Percentiles rank a stretch among this genome's conserved stretches.
Conservation (phyloP, 2,797 vertebrate species). For the Rhinogobio ventralis region DNA sequence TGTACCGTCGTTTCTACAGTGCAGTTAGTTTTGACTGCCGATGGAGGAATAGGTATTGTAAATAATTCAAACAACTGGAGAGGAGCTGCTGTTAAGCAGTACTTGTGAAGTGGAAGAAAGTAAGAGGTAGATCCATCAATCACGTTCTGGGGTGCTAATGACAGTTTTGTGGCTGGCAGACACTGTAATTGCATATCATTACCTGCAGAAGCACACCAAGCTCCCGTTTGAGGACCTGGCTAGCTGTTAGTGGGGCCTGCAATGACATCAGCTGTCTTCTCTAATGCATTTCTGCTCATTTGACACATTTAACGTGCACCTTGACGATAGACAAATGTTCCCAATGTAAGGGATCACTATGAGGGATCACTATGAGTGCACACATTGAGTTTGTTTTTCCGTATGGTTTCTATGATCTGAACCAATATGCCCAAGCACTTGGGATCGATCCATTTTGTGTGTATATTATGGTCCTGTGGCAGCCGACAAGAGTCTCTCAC, state of each 20-base stretch:
- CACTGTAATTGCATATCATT: conserved; percentile 72
- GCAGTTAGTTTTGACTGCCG: background rate
- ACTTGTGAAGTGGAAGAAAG: conserved; percentile 49
- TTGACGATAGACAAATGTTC: background rate
- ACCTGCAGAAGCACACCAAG: conserved; percentile 60
- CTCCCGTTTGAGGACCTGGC: conserved; percentile 67
- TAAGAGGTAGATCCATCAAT: conserved; percentile 64
- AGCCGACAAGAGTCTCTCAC: conserved; percentile 21
- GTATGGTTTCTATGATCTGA: conserved; percentile 4
- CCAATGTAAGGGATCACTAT: background rate
- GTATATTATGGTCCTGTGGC: conserved; percentile 47
- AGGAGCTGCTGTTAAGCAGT: background rate
- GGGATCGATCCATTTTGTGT: background rate
- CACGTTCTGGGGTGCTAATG: conserved; percentile 60
- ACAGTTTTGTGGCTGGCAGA: conserved; percentile 69
- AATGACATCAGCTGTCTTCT: conserved; percentile 61
- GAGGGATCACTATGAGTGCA: background rate
- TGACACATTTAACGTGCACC: background rate
- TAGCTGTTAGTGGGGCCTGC: conserved; percentile 56
- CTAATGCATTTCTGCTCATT: conserved; percentile 16
- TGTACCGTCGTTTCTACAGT: background rate
- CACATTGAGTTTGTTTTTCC: background rate
- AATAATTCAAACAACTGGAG: background rate
- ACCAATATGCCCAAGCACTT: background rate
- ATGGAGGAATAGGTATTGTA: background rate